phyloP scores from a whole-genome alignment of 2,888 invertebrate genomes.

The Anagyrus pseudococci region DNA sequence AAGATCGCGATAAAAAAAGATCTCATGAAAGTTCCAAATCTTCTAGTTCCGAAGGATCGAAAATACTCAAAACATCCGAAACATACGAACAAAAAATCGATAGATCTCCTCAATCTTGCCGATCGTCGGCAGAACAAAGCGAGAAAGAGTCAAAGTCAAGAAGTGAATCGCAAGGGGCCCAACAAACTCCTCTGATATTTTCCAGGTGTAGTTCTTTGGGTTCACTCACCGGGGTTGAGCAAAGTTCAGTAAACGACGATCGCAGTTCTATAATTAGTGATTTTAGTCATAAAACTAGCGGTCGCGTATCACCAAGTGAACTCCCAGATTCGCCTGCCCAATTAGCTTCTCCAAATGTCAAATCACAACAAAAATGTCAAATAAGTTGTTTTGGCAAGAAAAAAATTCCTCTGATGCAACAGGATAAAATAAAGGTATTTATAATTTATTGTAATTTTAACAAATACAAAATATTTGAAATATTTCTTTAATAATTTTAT shows the following conservation, averaged over 20 bases:
- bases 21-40: slow-evolving; percentile 23
- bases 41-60: slow-evolving; percentile 6
- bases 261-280: slow-evolving; percentile 86
- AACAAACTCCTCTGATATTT: slow-evolving; percentile 92
- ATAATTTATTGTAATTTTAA: background rate
- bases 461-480: background rate
- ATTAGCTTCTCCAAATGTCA: slow-evolving; percentile 75
- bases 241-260: slow-evolving; percentile 81
- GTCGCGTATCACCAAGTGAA: slow-evolving; percentile 91
- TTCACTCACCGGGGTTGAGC: slow-evolving; percentile 87
- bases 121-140: slow-evolving; percentile 7
- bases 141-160: slow-evolving; percentile 57
- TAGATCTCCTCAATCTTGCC: slow-evolving; percentile 9
- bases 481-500: slow-evolving; percentile 2
- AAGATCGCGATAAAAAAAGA: slow-evolving; percentile 35
- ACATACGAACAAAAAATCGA: slow-evolving; percentile 15
- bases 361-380: slow-evolving; percentile 47
- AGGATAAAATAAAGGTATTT: slow-evolving; percentile 23
- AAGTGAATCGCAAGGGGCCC: slow-evolving; percentile 68
- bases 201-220: slow-evolving; percentile 91
- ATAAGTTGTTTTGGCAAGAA: slow-evolving; percentile 29
- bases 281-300: slow-evolving; percentile 80
- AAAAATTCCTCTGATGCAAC: slow-evolving; percentile 7
- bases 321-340: slow-evolving; percentile 93
- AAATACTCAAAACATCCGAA: slow-evolving; percentile 21